Evolutionary conservation across 2,113 vertebrate species (phyloP).

Genomic region (Burhinus bistriatus): DNA sequence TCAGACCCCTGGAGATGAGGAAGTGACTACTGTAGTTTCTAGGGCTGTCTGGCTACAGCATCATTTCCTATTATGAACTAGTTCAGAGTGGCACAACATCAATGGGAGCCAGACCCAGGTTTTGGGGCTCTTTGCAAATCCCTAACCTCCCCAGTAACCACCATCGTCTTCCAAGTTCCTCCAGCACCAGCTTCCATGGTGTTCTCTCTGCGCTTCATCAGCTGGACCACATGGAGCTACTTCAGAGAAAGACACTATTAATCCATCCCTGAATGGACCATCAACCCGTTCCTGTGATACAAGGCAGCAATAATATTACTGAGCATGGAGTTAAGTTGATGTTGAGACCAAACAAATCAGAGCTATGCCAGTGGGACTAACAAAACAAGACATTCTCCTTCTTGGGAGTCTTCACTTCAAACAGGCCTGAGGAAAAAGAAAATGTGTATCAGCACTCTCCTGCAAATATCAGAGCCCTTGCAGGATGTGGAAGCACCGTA

Average conservation of each 20-base stretch:
- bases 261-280: not conserved
- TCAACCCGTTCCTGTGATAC: not conserved
- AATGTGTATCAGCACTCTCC: not conserved
- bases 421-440: not conserved
- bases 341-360: not conserved
- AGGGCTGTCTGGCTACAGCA: not conserved
- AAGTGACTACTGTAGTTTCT: not conserved
- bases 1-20: not conserved
- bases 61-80: constrained; percentile 1
- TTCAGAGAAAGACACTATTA: not conserved
- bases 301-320: not conserved
- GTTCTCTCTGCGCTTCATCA: not conserved
- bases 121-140: not conserved
- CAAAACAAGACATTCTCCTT: not conserved
- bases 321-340: not conserved
- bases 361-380: not conserved
- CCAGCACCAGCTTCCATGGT: not conserved
- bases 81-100: not conserved
- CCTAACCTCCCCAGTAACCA: not conserved
- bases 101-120: not conserved
- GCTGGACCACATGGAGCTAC: not conserved
- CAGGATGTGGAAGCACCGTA: not conserved
- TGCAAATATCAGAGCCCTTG: not conserved
- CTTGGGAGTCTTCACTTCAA: not conserved
- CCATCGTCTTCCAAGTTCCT: not conserved